Evolutionary conservation across 2,113 vertebrate genomes (phyloP), one percentile per base, ranked within the genome.

Genomic region (Burhinus bistriatus): DNA sequence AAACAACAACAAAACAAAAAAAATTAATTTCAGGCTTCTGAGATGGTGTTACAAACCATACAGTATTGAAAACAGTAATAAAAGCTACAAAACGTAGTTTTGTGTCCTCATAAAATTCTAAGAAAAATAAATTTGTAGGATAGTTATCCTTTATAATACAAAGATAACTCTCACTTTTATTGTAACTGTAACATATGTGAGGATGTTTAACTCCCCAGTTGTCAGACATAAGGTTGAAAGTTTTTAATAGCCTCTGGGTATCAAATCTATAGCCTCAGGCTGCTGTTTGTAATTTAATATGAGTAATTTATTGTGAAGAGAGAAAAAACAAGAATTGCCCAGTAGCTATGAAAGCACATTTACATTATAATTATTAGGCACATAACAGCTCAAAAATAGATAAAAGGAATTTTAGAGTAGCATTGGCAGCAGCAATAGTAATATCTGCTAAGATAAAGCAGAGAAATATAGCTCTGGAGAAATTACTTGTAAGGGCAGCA

Each of bases 311-410:
- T 96, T 96, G 86, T 34, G 83, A 93, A 94, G 90, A 94, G 73
- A 86, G 83, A 72, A 97, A 96, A 97, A 97, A 77, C 90, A 96
- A 89, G 83, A 96, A 87, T 97, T 96, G 96, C 96, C 97, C 88
- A 90, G 86, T 97, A 96, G 97, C 86, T 93, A 86, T 88, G 89
- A 96, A 95, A 94, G 88, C 83, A 55, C 95, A 97, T 97, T 97
- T 97, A 84, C 92, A 90, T 97, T 96, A 87, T 93, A 97, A 97
- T 97, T 92, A 96, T 97, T 96, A 97, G 95, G 73, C 86, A 93
- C 71, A 93, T 96, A 96, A 96, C 83, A 90, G 87, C 93, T 94
- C 36, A 14, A 92, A 97, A 96, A 94, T 26, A 97, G 95, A 96
- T 95, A 93, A 96, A 96, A 97, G 87, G 86, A 95, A 90, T 92